Base-by-base conservation (phyloP, 2,797 vertebrate genomes). In the Myioborus melanocephalus region DNA sequence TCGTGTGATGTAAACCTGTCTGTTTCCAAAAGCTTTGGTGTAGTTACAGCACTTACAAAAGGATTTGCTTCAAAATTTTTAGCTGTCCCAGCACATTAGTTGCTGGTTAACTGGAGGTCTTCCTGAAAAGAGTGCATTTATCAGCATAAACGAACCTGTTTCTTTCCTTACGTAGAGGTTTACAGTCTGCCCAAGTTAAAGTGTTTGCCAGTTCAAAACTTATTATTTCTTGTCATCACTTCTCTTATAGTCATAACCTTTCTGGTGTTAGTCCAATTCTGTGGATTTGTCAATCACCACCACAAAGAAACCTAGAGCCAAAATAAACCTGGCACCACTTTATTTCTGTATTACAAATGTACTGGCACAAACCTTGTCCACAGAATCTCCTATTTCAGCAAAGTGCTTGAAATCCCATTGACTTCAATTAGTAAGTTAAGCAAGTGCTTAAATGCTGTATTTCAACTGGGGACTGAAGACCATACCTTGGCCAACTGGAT, bases 281-380 rank as follows among this genome's bases (percentile, higher is more conserved):
- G 89, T 84, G 95, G 91, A 96, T 96, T 96, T 96, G 95, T 97
- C 95, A 96, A 82, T 95, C 93, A 87, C 73, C 89, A 96, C 95
- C 89, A 94, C 85, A 82, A 94, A 95, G 95, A 96, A 94, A 94
- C 12, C 17, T 3, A 2, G 77, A 91, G 96, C 95, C 96, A 96
- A 96, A 96, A 95, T 73, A 96, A 97, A 96, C 83, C 93, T 93
- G 85, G 94, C 85, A 80, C 1, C 8, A 87, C 80, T 94, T 50
- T 80, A 95, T 89, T 94, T 91, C 73, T 91, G 90, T 93, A 84
- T 96, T 95, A 94, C 91, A 96, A 93, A 95, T 71, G 85, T 64
- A 77, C 78, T 95, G 83, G 94, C 93, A 95, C 70, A 90, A 94
- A 88, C 0, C 6, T 66, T 77, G 89, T 93, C 83, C 93, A 91